A percentile compares a stretch with the other conserved stretches of the same genome.
phyloP scores from a whole-genome alignment of 2,888 invertebrate genomes.

The Tanypteryx hageni region DNA sequence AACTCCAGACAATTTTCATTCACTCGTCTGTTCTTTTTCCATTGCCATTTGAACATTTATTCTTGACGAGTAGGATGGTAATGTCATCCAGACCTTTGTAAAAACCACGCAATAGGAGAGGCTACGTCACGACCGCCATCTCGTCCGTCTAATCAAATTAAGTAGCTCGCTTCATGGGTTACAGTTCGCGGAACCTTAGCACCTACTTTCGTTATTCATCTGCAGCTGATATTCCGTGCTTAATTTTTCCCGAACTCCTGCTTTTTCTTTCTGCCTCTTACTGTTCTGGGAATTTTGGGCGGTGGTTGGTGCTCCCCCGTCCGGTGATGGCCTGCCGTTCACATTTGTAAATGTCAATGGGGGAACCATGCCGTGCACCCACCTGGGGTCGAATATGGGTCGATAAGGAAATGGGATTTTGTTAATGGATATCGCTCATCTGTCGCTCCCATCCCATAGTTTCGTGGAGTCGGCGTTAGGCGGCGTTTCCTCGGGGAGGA shows the following conservation, averaged over 20 bases:
- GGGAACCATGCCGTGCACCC: background rate
- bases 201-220: background rate
- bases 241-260: background rate
- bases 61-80: no score
- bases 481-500: background rate
- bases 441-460: background rate
- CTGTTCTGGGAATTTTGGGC: background rate
- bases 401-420: background rate
- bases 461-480: background rate
- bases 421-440: conserved; percentile 6
- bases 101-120: no score
- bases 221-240: background rate
- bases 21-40: background rate
- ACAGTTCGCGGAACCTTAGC: background rate
- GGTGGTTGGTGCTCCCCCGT: background rate
- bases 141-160: no score
- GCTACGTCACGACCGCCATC: no score
- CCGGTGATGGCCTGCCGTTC: background rate
- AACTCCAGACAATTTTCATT: background rate
- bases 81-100: no score
- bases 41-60: background rate
- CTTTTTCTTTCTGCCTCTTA: background rate
- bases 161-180: background rate
- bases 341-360: conserved; percentile 18
- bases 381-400: background rate